Evolutionary conservation across 2,888 invertebrate genomes (phyloP), one percentile per base, ranked within the genome.

Genomic region (Aphrophora alni): DNA sequence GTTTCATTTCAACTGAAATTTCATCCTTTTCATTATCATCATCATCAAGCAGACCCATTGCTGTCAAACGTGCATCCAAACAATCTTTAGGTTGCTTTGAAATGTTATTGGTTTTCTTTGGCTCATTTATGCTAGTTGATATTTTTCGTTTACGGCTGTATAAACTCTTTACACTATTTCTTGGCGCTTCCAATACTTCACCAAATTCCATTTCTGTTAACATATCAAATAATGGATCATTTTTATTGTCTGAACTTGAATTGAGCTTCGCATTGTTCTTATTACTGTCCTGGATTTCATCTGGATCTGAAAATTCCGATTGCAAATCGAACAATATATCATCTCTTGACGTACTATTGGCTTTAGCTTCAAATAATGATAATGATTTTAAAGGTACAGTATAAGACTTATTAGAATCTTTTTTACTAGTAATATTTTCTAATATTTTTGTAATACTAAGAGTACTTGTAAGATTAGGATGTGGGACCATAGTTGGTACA

Each of bases 41-140:
- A 24, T 80, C 78, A 26, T 28, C 33, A 14, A 81, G 26, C 17
- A 82, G 69, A n/a, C 82, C 82, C 70, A 82, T 44, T 12, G 72
- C 78, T 26, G 78, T 38, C 17, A 78, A 33, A 33, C 78, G 71
- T 27, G 70, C 71, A 72, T 78, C 72, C 21, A 78, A 70, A 28
- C 72, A 5, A 59, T 59, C 59, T 7, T 59, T 59, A 44, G 44
- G 17, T 5, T 59, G 59, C 10, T 59, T 59, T 59, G 59, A n/a
- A 1, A 21, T 5, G 12, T n/a, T 59, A 59, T 59, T 59, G 59
- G 21, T 21, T 5, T 59, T 59, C 4, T 21, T 14, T 1, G 21
- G 21, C 21, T 59, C 59, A 21, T 4, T 21, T 59, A 21, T 7
- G 21, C 21, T 59, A 10, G n/a, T 59, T 59, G 59, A 59, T 44